A percentile compares a stretch with the other conserved stretches of the same genome.
These are phyloP conservation scores for Tigriopus japonicus DNA, from an alignment of 1,140 invertebrate genomes.

Conservation along the genomic window DNA sequence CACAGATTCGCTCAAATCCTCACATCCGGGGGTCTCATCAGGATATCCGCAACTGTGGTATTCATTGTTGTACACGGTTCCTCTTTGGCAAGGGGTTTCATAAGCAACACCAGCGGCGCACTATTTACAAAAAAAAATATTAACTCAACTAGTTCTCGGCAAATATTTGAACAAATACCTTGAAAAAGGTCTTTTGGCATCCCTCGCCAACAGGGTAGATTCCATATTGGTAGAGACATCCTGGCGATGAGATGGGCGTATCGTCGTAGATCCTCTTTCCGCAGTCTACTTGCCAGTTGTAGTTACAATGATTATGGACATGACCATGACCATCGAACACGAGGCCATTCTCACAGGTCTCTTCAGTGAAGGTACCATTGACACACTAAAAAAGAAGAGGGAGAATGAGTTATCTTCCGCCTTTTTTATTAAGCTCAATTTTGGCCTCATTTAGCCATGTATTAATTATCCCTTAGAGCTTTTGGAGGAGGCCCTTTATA, in stretches of 20 bases:
- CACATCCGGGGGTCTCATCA: conserved; percentile 45
- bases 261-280: conserved; percentile 35
- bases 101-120: conserved; percentile 60
- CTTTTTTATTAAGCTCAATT: no score
- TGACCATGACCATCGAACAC: conserved; percentile 68
- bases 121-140: conserved; percentile 49
- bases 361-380: conserved; percentile 69
- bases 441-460: no score
- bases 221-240: conserved; percentile 37
- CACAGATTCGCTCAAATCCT: conserved; percentile 2
- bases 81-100: conserved; percentile 57
- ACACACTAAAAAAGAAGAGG: conserved; percentile 47
- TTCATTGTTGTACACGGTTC: conserved; percentile 66
- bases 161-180: no score
- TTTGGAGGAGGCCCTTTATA: neutral
- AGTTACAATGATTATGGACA: conserved; percentile 79
- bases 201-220: conserved; percentile 50
- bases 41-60: conserved; percentile 83
- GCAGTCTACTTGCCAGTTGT: conserved; percentile 76
- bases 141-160: no score
- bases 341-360: conserved; percentile 76
- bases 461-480: no score
- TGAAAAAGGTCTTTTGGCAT: conserved; percentile 38
- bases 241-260: conserved; percentile 15
- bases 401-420: no score